Base-by-base conservation (phyloP, 2,888 invertebrate genomes). In the Nomada fabriciana region DNA sequence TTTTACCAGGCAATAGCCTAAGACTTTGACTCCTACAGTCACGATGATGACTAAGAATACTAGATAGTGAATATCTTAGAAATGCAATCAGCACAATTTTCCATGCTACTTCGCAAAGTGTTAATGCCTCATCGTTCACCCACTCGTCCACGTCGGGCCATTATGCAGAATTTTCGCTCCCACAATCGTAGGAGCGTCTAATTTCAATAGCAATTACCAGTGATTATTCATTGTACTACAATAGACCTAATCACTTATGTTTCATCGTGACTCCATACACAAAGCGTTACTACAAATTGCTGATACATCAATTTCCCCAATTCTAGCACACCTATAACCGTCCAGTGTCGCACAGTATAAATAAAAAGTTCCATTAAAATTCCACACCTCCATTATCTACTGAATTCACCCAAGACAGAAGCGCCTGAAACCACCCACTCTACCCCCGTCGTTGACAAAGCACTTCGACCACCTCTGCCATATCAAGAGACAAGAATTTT, bases 401-500 rank as follows among this genome's bases (percentile, higher is more conserved):
- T 29, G 29, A 29, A 29, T 0, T 29, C 29, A 0, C 7, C 7
- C 29, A 7, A 29, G 29, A 7, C 29, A 29, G 36, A 36, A 0
- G 1, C 7, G 36, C 7, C 36, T 36, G 1, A 36, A 5, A 36
- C 36, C 36, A 7, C 36, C 36, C 7, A 36, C 36, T 5, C 36
- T 7, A 36, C 7, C 36, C 7, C 36, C 5, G 36, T 5, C 36
- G 7, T 36, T 7, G 36, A 36, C 36, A 36, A 36, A 36, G 36
- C 36, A 7, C 7, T 36, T 36, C 7, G 36, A 36, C 36, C 36
- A 36, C 47, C 47, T 3, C 47, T 47, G 47, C 13, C 47, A 15
- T 47, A 13, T 47, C 65, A 9, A 53, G 65, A 29, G 65, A 36
- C 53, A 13, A 67, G 65, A 67, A 67, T 36, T 53, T 20, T 67